Evolutionary conservation across 1,140 invertebrate species (phyloP).

Genomic region (Vollenhovia emeryi): DNA sequence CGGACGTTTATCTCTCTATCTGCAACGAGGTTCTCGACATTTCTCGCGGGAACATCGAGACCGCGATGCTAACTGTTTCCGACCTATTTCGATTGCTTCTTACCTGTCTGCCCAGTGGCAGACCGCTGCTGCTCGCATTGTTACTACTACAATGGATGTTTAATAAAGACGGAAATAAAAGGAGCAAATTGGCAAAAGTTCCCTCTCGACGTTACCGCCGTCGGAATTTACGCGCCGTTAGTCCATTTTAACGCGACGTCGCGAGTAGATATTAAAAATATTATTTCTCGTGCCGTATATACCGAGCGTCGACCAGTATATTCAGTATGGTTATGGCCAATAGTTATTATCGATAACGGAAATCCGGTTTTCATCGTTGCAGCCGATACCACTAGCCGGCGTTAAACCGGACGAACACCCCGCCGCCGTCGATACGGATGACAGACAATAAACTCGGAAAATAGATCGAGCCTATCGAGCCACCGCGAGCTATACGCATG

Average conservation of each 20-base stretch:
- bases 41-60: not conserved
- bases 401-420: not conserved
- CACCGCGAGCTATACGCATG: not conserved
- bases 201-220: not conserved
- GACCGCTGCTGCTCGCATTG: not conserved
- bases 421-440: not conserved
- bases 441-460: constrained; percentile 22
- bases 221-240: not conserved
- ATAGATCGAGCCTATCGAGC: not conserved
- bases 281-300: constrained; percentile 5
- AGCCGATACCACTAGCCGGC: not conserved
- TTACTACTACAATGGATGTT: not conserved
- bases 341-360: constrained; percentile 8
- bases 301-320: not conserved
- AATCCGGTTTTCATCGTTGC: constrained; percentile 6
- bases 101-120: not conserved
- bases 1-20: constrained; percentile 19
- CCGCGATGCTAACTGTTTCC: not conserved
- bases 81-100: constrained; percentile 16
- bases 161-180: constrained; percentile 20
- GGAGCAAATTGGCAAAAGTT: not conserved
- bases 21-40: not conserved
- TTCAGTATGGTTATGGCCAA: not conserved
- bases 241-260: not conserved
- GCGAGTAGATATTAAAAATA: constrained; percentile 39